A percentile compares a stretch with the other conserved stretches of the same genome.
Conservation (phyloP, 2,113 vertebrate species). For the Chiloscyllium plagiosum region DNA sequence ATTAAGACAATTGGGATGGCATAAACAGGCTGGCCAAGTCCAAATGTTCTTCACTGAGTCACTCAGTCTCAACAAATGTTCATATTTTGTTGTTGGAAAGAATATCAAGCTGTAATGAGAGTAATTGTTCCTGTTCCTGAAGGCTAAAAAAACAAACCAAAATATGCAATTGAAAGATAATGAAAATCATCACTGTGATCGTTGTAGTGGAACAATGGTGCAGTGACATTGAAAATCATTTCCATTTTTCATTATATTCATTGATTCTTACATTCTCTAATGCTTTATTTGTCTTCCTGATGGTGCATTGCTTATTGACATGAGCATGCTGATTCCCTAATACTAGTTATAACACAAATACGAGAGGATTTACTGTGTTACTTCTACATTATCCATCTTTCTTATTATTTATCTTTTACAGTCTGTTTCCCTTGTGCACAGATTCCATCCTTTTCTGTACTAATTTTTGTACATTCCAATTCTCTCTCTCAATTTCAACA, state of each 20-base stretch:
- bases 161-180: constrained; percentile 26
- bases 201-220: background rate
- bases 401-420: no score
- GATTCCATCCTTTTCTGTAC: no score
- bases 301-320: background rate
- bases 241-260: constrained; percentile 24
- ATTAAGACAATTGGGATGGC: background rate
- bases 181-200: constrained; percentile 17
- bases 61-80: background rate
- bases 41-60: background rate
- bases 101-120: background rate
- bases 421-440: no score
- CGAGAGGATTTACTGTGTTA: background rate
- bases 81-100: background rate
- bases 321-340: background rate
- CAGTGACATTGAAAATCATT: background rate
- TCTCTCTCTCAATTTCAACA: no score
- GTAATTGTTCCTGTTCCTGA: background rate
- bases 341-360: background rate
- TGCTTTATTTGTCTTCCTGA: background rate
- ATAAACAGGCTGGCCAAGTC: background rate
- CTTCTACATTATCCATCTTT: no score
- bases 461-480: no score
- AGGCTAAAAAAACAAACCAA: background rate
- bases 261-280: background rate